A percentile compares a stretch with the other conserved stretches of the same genome.
These are phyloP conservation scores for Micrasema minimum DNA, from an alignment of 1,140 invertebrate genomes.

Conservation along the genomic window DNA sequence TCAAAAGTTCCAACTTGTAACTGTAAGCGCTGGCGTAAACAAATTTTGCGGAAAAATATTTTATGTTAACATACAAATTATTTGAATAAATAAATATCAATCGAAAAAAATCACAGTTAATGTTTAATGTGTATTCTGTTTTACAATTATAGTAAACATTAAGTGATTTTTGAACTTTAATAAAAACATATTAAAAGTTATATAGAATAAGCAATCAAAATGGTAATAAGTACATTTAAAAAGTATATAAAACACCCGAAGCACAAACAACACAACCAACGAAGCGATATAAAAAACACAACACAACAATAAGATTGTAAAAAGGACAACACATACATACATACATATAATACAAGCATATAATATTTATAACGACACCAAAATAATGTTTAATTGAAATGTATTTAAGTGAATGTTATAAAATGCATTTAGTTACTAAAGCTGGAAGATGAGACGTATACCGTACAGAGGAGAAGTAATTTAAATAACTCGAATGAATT, in stretches of 20 bases:
- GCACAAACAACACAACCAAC: conserved; percentile 6
- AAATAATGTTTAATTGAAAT: conserved; percentile 7
- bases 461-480: conserved; percentile 33
- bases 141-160: too few species aligned
- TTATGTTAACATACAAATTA: too few species aligned
- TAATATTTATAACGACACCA: conserved; percentile 22
- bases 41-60: too few species aligned
- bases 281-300: conserved; percentile 30
- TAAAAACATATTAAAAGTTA: too few species aligned
- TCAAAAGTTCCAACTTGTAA: conserved; percentile 11
- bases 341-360: too few species aligned
- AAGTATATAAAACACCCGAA: conserved; percentile 16
- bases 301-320: conserved; percentile 28
- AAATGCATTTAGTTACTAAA: neutral
- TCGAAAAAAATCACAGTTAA: too few species aligned
- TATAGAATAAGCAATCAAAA: too few species aligned
- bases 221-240: neutral
- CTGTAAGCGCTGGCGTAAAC: too few species aligned
- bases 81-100: too few species aligned
- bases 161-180: too few species aligned
- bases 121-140: too few species aligned
- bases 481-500: conserved; percentile 39
- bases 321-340: conserved; percentile 26
- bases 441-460: conserved; percentile 23
- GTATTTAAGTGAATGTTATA: neutral